Evolutionary conservation across 2,797 vertebrate genomes (phyloP).

Genomic region (Spea hammondii): DNA sequence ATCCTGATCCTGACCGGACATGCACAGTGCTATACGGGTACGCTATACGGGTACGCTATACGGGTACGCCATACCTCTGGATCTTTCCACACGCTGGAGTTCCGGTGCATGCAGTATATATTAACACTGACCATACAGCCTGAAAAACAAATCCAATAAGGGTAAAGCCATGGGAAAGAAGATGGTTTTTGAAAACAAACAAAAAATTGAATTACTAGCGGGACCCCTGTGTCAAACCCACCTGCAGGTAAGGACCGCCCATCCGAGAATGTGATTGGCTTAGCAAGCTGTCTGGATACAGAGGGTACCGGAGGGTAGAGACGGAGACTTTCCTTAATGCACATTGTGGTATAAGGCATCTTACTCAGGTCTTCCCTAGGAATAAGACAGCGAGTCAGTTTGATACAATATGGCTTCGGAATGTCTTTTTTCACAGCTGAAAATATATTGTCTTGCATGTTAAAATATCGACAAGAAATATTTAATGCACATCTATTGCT

Average conservation of each 20-base stretch:
- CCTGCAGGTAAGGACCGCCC: constrained; percentile 81
- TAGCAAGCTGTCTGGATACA: constrained; percentile 67
- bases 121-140: constrained; percentile 22
- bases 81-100: constrained; percentile 55
- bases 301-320: constrained; percentile 74
- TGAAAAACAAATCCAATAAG: constrained; percentile 30
- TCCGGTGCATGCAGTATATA: constrained; percentile 64
- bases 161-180: neutral
- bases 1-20: too few species aligned
- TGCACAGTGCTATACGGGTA: too few species aligned
- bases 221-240: constrained; percentile 66
- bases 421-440: too few species aligned
- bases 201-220: too few species aligned
- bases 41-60: constrained; percentile 39
- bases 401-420: too few species aligned
- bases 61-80: constrained; percentile 57
- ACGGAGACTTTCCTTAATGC: constrained; percentile 86
- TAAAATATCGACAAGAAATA: too few species aligned
- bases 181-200: too few species aligned
- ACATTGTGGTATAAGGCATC: constrained; percentile 87
- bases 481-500: too few species aligned
- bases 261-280: constrained; percentile 82
- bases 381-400: neutral
- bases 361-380: constrained; percentile 82
- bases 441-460: too few species aligned